phyloP scores from a whole-genome alignment of 2,797 vertebrate genomes.

The Eulemur coronatus region DNA sequence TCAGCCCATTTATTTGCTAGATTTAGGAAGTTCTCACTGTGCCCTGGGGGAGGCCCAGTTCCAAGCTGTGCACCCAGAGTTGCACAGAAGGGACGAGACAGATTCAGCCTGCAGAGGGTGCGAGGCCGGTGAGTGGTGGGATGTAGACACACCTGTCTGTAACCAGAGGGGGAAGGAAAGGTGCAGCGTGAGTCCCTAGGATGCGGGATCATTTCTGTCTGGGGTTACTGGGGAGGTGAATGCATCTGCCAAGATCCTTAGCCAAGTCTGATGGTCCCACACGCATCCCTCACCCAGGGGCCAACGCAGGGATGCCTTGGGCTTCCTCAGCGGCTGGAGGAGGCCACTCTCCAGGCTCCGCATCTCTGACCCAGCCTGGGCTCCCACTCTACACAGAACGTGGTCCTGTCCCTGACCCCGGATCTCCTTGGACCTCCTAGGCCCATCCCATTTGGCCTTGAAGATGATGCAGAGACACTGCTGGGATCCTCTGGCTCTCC shows the following conservation, averaged over 20 bases:
- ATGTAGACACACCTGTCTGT: neutral
- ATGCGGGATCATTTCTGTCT: neutral
- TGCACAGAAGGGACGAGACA: neutral
- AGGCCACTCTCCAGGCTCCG: neutral
- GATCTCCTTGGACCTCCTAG: neutral
- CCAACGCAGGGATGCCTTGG: neutral
- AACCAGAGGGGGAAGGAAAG: neutral
- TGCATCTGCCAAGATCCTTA: neutral
- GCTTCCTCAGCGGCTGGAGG: neutral
- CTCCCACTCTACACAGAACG: neutral
- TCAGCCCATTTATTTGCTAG: neutral
- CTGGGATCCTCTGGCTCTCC: neutral
- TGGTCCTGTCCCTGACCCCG: neutral
- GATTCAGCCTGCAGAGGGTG: neutral
- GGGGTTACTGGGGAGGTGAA: neutral
- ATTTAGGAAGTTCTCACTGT: neutral
- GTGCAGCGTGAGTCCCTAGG: neutral
- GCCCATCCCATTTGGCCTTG: too few species aligned
- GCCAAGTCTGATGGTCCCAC: neutral
- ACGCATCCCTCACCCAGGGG: neutral
- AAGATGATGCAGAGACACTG: fast-evolving
- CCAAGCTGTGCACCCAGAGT: neutral
- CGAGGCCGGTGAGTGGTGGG: fast-evolving
- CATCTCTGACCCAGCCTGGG: too few species aligned
- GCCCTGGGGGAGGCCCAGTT: neutral